Evolutionary conservation across 2,113 vertebrate species (phyloP).

Genomic region (Gallinago paraguaiae): DNA sequence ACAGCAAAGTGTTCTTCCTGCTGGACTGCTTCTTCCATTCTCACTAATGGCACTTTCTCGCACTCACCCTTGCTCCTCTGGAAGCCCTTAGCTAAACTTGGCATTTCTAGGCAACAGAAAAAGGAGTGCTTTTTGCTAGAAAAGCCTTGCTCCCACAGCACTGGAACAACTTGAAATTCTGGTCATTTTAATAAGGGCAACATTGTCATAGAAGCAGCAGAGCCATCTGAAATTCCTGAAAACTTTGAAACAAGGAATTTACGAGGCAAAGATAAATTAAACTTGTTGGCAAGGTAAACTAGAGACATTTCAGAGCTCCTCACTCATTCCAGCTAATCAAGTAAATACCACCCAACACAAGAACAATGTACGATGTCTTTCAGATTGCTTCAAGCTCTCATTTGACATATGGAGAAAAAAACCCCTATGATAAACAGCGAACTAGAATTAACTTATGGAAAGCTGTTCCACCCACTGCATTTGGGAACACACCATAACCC

Average conservation of each 20-base stretch:
- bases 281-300: not conserved
- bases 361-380: constrained; percentile 21
- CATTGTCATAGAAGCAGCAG: not conserved
- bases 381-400: constrained; percentile 6
- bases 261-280: not conserved
- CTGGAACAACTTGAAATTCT: not conserved
- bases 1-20: not conserved
- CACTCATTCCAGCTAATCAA: not conserved
- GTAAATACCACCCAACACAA: not conserved
- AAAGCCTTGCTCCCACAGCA: not conserved
- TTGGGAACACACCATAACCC: constrained; percentile 29
- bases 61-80: not conserved
- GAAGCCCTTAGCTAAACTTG: not conserved
- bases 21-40: not conserved
- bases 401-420: constrained; percentile 34
- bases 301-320: not conserved
- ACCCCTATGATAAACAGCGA: not conserved
- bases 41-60: not conserved
- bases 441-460: not conserved
- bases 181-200: not conserved
- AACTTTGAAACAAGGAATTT: not conserved
- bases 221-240: constrained; percentile 18
- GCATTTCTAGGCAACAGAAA: constrained; percentile 1
- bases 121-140: not conserved
- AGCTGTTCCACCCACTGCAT: constrained; percentile 37